Evolutionary conservation across 2,888 invertebrate species (phyloP).

Genomic region (Ceriagrion tenellum): DNA sequence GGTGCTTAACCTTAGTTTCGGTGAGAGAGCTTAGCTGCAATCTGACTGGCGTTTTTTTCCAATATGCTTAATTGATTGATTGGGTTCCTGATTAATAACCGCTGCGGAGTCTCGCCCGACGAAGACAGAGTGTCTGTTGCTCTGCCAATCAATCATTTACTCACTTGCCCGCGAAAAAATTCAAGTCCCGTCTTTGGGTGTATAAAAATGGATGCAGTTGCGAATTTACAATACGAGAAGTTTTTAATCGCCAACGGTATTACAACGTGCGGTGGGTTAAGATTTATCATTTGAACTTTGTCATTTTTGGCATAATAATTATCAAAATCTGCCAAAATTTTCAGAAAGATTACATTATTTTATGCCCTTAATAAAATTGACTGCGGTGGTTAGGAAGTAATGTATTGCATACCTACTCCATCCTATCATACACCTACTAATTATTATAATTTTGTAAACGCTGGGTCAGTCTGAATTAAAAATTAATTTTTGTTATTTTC

Average conservation of each 20-base stretch:
- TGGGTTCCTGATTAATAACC: constrained; percentile 1
- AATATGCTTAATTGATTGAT: constrained; percentile 31
- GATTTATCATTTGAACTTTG: too few relatives aligned
- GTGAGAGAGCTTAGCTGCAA: not conserved
- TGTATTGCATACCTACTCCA: too few relatives aligned
- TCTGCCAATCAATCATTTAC: not conserved
- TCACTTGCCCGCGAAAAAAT: not conserved
- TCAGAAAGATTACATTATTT: too few relatives aligned
- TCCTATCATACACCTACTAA: too few relatives aligned
- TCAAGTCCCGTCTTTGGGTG: not conserved
- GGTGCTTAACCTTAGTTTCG: not conserved
- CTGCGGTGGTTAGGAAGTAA: too few relatives aligned
- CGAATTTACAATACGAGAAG: not conserved
- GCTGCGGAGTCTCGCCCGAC: not conserved
- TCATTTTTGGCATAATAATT: too few relatives aligned
- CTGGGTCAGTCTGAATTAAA: too few relatives aligned
- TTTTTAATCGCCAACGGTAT: not conserved
- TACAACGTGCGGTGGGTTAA: too few relatives aligned
- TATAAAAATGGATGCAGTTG: not conserved
- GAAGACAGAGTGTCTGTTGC: not conserved
- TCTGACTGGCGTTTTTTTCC: not conserved
- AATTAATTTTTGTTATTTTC: too few relatives aligned
- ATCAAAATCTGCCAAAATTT: too few relatives aligned
- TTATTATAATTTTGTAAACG: too few relatives aligned
- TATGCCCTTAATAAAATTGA: too few relatives aligned